Evolutionary conservation across 2,797 vertebrate genomes (phyloP).

Genomic region (Rhinatrema bivittatum): DNA sequence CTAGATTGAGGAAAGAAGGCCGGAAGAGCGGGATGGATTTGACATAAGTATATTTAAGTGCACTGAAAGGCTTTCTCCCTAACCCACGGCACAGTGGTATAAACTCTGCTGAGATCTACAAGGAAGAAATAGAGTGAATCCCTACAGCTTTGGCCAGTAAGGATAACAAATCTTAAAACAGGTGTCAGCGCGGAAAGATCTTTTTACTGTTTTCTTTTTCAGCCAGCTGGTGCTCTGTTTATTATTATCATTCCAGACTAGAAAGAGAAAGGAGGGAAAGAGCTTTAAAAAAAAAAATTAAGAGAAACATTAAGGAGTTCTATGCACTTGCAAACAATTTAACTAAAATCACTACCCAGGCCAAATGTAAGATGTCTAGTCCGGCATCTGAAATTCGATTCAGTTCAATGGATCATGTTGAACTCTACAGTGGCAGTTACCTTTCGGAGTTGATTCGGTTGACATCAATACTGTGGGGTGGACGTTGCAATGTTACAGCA

Average conservation of each 20-base stretch:
- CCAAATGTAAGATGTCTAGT: too few species aligned
- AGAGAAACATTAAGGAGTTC: too few species aligned
- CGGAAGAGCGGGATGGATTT: slow-evolving; percentile 95
- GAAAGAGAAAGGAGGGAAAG: too few species aligned
- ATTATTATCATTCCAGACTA: slow-evolving; percentile 48
- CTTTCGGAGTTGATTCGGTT: too few species aligned
- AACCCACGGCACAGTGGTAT: slow-evolving; percentile 88
- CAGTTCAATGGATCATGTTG: too few species aligned
- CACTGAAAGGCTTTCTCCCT: slow-evolving; percentile 73
- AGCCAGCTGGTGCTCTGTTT: slow-evolving; percentile 23
- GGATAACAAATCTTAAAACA: slow-evolving; percentile 87
- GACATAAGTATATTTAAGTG: slow-evolving; percentile 93
- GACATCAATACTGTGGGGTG: too few species aligned
- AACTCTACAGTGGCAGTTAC: too few species aligned
- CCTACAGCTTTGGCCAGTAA: slow-evolving; percentile 75
- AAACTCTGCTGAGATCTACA: slow-evolving; percentile 75
- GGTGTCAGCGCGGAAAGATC: slow-evolving; percentile 69
- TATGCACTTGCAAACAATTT: too few species aligned
- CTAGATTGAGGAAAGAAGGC: slow-evolving; percentile 76
- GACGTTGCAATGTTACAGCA: too few species aligned
- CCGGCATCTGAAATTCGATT: too few species aligned
- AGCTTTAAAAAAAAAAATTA: too few species aligned
- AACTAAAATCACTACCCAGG: too few species aligned
- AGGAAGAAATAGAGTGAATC: slow-evolving; percentile 86
- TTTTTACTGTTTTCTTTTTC: slow-evolving; percentile 37